Evolutionary conservation across 2,888 invertebrate genomes (phyloP).

Genomic region (Toxonevra muliebris): DNA sequence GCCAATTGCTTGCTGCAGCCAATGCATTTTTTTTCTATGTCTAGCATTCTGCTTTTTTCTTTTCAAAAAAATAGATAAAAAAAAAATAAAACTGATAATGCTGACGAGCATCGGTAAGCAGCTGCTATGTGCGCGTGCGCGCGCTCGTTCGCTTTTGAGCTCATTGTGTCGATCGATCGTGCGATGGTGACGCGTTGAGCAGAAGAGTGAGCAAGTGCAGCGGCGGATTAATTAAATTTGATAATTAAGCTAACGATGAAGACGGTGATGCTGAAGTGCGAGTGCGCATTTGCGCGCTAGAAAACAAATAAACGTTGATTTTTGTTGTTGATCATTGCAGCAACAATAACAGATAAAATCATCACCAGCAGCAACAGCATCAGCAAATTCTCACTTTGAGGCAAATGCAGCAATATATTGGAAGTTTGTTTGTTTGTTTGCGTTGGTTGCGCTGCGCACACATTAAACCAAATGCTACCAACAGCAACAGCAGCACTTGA

Average conservation of each 20-base stretch:
- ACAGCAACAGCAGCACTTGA: not conserved
- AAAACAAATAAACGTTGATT: constrained; percentile 22
- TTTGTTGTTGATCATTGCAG: not conserved
- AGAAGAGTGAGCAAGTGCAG: constrained; percentile 4
- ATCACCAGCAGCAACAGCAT: not conserved
- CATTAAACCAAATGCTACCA: not conserved
- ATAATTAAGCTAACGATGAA: constrained; percentile 56
- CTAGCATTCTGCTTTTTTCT: no score
- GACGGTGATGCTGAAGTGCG: constrained; percentile 19
- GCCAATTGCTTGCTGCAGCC: constrained; percentile 14
- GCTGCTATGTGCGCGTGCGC: not conserved
- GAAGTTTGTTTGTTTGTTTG: no score
- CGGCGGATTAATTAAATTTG: constrained; percentile 56
- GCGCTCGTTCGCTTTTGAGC: not conserved
- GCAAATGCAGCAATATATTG: constrained; percentile 7
- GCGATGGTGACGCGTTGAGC: not conserved
- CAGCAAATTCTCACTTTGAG: constrained; percentile 23
- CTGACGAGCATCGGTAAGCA: no score
- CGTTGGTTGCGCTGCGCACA: not conserved
- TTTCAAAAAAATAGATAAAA: no score
- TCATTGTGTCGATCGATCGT: not conserved
- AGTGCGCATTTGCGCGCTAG: constrained; percentile 15
- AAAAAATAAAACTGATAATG: no score
- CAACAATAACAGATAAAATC: constrained; percentile 5
- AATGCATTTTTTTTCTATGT: constrained; percentile 4